Evolutionary conservation across 2,797 vertebrate genomes (phyloP).

Genomic region (Pangasius mekongensis): DNA sequence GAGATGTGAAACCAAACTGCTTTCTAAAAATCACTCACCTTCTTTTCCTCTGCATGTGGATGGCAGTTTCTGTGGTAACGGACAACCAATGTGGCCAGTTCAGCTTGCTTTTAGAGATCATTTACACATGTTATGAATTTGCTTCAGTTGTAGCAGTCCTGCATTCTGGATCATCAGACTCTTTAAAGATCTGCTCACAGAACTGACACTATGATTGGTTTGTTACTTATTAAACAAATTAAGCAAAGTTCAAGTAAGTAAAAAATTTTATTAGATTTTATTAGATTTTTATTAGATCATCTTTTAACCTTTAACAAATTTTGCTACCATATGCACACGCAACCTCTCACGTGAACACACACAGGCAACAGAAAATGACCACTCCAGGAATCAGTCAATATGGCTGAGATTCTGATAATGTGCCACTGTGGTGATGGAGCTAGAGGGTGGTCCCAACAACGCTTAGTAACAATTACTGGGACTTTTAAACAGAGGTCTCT

Average conservation of each 20-base stretch:
- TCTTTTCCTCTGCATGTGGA: conserved; percentile 67
- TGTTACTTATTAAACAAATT: background rate
- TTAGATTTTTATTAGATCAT: background rate
- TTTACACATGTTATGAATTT: background rate
- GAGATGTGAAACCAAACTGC: conserved; percentile 76
- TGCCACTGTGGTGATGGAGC: conserved; percentile 78
- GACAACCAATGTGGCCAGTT: conserved; percentile 27
- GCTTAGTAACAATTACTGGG: conserved; percentile 43
- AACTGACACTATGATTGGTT: background rate
- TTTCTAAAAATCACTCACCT: conserved; percentile 78
- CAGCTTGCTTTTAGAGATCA: conserved; percentile 15
- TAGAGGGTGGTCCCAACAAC: conserved; percentile 81
- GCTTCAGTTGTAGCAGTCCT: background rate
- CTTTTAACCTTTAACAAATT: background rate
- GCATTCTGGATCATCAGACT: background rate
- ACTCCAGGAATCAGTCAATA: conserved; percentile 79
- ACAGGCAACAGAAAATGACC: conserved; percentile 58
- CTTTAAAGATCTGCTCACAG: background rate
- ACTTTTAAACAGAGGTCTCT: conserved; percentile 24
- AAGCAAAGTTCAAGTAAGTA: background rate
- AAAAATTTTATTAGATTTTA: background rate
- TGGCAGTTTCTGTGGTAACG: conserved; percentile 65
- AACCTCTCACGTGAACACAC: background rate
- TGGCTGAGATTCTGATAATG: conserved; percentile 84
- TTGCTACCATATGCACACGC: background rate